Percentiles rank a stretch among this genome's conserved stretches.
phyloP scores from a whole-genome alignment of 2,797 vertebrate genomes.

The Typhlichthys eigenmanni region DNA sequence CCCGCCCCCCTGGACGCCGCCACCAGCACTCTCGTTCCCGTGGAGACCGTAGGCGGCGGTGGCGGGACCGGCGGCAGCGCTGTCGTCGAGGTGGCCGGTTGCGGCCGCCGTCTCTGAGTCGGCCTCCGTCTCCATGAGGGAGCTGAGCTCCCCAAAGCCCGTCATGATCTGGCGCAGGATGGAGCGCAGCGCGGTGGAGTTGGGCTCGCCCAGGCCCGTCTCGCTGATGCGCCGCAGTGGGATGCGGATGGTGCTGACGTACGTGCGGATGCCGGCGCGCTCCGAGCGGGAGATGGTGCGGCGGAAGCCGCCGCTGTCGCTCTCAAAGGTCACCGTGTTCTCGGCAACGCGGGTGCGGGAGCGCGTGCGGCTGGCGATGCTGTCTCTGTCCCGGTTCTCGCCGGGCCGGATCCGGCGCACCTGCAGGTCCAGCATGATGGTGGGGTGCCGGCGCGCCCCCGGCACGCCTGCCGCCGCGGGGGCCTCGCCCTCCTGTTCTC shows the following conservation, averaged over 20 bases:
- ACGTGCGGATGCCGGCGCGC: constrained; percentile 88
- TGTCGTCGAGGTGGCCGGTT: constrained; percentile 56
- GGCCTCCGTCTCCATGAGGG: constrained; percentile 91
- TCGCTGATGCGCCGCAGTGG: constrained; percentile 89
- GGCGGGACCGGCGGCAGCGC: constrained; percentile 38
- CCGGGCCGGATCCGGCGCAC: constrained; percentile 90
- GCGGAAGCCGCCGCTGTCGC: constrained; percentile 88
- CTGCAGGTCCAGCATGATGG: constrained; percentile 92
- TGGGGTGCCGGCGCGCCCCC: constrained; percentile 83
- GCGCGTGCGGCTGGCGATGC: constrained; percentile 90
- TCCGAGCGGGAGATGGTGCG: constrained; percentile 92
- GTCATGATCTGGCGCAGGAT: constrained; percentile 95
- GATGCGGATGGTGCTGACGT: constrained; percentile 92
- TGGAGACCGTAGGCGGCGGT: constrained; percentile 55
- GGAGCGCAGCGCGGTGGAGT: constrained; percentile 86
- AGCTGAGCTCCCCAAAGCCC: constrained; percentile 92
- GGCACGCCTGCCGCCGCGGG: constrained; percentile 70
- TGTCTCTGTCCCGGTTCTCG: constrained; percentile 90
- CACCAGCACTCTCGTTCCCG: constrained; percentile 50
- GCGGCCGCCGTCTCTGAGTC: constrained; percentile 79
- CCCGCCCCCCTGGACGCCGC: constrained; percentile 31
- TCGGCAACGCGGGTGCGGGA: constrained; percentile 87
- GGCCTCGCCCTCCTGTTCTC: constrained; percentile 79
- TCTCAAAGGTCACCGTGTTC: constrained; percentile 90
- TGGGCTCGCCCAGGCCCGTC: constrained; percentile 87